Conservation (phyloP, 2,888 invertebrate genomes). For the Chrysolina oricalcia region DNA sequence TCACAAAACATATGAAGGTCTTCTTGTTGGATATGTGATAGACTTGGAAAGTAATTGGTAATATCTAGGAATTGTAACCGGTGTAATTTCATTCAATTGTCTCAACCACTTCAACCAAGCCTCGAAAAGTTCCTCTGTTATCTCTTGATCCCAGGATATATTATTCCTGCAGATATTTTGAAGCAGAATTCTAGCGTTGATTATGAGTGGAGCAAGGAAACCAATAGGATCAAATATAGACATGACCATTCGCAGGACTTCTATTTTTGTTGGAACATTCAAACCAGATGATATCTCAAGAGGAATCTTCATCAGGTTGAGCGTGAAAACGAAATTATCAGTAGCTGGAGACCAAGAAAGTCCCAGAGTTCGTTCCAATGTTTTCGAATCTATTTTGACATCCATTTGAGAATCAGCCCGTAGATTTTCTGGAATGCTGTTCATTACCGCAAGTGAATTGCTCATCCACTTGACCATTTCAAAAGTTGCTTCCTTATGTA, state of each 20-base stretch:
- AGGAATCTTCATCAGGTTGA: constrained; percentile 9
- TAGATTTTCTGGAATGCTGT: not conserved
- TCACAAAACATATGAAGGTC: not conserved
- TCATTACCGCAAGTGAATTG: not conserved
- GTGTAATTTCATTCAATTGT: not conserved
- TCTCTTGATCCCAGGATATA: not conserved
- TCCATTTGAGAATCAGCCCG: not conserved
- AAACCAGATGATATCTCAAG: not conserved
- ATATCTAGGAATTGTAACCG: constrained; percentile 16
- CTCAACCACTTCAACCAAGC: constrained; percentile 1
- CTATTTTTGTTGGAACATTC: constrained; percentile 2
- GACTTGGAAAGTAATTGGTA: constrained; percentile 10
- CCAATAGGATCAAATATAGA: not conserved
- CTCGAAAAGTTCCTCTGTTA: not conserved
- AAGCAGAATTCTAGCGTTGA: not conserved
- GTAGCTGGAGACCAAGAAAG: not conserved
- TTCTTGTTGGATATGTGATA: not conserved
- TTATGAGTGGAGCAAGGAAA: not conserved
- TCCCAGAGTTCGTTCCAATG: constrained; percentile 3
- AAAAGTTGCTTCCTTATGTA: not conserved
- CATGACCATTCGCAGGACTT: constrained; percentile 4
- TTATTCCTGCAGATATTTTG: not conserved
- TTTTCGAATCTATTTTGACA: not conserved
- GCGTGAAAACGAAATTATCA: not conserved
- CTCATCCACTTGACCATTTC: constrained; percentile 1